Conservation (phyloP, 2,113 vertebrate genomes). For the Melanerpes formicivorus region DNA sequence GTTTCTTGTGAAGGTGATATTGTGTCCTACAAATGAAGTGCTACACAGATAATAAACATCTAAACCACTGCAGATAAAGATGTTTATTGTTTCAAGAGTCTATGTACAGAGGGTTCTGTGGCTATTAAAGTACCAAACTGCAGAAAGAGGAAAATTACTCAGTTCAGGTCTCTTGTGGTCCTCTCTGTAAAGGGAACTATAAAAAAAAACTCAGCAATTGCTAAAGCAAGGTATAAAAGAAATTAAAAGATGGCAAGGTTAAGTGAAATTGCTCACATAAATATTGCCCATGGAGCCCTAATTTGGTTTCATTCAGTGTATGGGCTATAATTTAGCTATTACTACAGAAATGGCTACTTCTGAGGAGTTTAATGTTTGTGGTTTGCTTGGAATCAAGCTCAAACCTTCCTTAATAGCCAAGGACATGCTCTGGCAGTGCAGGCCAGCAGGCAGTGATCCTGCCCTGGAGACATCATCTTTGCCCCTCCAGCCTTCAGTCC, state of each 20-base stretch:
- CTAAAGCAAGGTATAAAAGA: constrained; percentile 3
- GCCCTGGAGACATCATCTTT: background rate
- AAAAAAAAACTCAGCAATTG: background rate
- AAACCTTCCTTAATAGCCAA: background rate
- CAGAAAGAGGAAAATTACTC: constrained; percentile 12
- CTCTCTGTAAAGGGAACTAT: background rate
- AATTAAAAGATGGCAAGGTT: constrained; percentile 47
- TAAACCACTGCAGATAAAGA: background rate
- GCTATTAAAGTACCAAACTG: background rate
- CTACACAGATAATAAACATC: background rate
- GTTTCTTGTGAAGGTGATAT: background rate
- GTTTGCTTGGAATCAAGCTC: background rate
- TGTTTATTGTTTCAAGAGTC: background rate
- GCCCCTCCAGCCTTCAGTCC: background rate
- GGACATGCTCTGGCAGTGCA: rapidly evolving
- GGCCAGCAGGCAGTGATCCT: background rate
- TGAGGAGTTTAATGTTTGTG: background rate
- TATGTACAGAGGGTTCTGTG: background rate
- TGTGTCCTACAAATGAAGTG: background rate
- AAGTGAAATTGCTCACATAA: constrained; percentile 30
- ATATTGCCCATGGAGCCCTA: background rate
- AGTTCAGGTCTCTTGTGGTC: background rate
- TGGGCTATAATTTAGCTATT: background rate
- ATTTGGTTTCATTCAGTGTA: background rate
- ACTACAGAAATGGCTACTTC: background rate